These are phyloP conservation scores for Drosophila macrospina DNA, from an alignment of 2,888 invertebrate genomes.

Conservation along the genomic window DNA sequence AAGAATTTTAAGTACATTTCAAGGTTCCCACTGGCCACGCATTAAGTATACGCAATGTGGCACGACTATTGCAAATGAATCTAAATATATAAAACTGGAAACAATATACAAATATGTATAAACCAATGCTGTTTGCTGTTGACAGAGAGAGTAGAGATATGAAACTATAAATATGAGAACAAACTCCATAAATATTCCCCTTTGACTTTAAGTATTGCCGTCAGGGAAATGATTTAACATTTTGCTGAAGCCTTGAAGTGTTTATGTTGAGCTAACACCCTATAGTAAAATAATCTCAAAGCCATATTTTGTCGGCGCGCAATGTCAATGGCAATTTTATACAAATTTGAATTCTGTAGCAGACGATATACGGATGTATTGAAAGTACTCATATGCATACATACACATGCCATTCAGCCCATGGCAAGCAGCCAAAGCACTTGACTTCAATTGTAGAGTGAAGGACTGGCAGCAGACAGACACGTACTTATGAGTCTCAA, in stretches of 20 bases:
- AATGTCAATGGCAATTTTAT: not conserved
- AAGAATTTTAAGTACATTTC: constrained; percentile 75
- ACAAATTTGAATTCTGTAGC: not conserved
- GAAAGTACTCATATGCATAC: not conserved
- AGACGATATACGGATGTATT: not conserved
- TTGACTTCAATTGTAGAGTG: not conserved
- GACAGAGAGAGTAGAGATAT: not conserved
- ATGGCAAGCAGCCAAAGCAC: not conserved
- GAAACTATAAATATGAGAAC: too few relatives aligned
- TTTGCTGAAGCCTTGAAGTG: not conserved
- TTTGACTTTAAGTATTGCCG: not conserved
- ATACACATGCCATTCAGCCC: not conserved
- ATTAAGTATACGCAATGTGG: constrained; percentile 63
- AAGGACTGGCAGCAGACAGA: not conserved
- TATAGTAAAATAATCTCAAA: not conserved
- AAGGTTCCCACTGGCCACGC: constrained; percentile 56
- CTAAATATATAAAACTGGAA: not conserved
- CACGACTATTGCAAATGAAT: constrained; percentile 40
- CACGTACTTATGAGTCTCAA: not conserved
- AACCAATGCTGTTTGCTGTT: not conserved
- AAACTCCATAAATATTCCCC: not conserved
- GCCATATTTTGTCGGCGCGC: not conserved
- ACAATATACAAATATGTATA: not conserved
- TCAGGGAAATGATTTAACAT: not conserved
- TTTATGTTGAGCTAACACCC: too few relatives aligned